Evolutionary conservation across 2,888 invertebrate species (phyloP).

Genomic region (Tetragonisca angustula): DNA sequence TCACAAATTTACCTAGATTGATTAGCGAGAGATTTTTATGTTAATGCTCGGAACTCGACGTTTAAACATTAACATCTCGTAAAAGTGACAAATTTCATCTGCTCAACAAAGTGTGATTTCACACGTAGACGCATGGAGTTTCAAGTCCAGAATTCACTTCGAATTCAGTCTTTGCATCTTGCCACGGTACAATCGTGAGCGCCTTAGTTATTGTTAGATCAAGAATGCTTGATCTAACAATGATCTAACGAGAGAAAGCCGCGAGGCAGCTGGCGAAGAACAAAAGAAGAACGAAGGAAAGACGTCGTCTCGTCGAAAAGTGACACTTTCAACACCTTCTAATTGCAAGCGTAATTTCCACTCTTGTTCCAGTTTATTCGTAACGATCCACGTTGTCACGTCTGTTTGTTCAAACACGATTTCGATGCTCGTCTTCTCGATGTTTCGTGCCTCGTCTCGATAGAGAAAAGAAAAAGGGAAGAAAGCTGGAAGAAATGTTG

Average conservation of each 20-base stretch:
- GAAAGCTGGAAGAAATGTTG: no score
- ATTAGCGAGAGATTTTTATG: not conserved
- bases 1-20: not conserved
- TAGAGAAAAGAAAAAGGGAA: not conserved
- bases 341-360: not conserved
- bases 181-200: no score
- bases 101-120: not conserved
- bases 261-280: not conserved
- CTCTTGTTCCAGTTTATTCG: not conserved
- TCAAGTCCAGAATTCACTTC: not conserved
- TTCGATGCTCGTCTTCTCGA: not conserved
- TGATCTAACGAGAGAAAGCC: not conserved
- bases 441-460: not conserved
- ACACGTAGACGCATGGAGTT: not conserved
- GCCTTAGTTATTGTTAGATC: not conserved
- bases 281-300: not conserved
- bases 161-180: not conserved
- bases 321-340: not conserved
- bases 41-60: not conserved
- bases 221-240: not conserved
- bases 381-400: not conserved
- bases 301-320: not conserved
- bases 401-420: not conserved
- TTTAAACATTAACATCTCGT: not conserved
- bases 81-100: not conserved